Evolutionary conservation across 1,140 invertebrate species (phyloP), one percentile per base, ranked within the genome.

Genomic region (Drosophila lacertosa): DNA sequence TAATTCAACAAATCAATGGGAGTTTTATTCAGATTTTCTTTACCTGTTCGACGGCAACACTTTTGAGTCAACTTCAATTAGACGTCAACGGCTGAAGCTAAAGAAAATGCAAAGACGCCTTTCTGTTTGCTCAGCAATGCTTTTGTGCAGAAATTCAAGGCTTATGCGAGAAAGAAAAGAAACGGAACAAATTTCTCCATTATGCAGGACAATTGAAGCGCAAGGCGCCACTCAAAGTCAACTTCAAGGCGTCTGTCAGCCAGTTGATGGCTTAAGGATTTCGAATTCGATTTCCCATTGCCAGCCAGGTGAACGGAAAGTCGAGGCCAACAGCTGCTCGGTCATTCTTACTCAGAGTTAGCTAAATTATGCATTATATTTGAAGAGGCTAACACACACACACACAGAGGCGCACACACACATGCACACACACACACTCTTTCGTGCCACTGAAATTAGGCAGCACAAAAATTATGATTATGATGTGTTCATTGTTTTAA

Each of bases 401-500:
- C 9, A 24, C 47, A 24, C 29, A 29, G 18, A 51, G 18, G n/a
- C 15, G 1, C n/a, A 16, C 18, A 33, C 24, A 55, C 18, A n/a
- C n/a, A n/a, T n/a, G n/a, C 29, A 51, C 24, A 16, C 15, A 2
- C n/a, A 16, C 18, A 33, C 24, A 55, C 18, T 10, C 10, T 22
- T 24, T 37, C 13, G 32, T 48, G 71, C 73, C 60, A 72, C 68
- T 55, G 45, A 81, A 86, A 86, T 82, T 86, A 88, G 77, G 82
- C 81, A 50, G n/a, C n/a, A 88, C 74, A 82, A 65, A 75, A 86
- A 74, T 86, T 86, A 86, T 81, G 81, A 77, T 88, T 88, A 86
- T 88, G 77, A 86, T 86, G 81, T 86, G 81, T 88, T 89, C 70
- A 86, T 82, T 86, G 83, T 89, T 88, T 77, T 88, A 75, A 82